Evolutionary conservation across 2,797 vertebrate genomes (phyloP).

Genomic region (Enteromius viviparus): DNA sequence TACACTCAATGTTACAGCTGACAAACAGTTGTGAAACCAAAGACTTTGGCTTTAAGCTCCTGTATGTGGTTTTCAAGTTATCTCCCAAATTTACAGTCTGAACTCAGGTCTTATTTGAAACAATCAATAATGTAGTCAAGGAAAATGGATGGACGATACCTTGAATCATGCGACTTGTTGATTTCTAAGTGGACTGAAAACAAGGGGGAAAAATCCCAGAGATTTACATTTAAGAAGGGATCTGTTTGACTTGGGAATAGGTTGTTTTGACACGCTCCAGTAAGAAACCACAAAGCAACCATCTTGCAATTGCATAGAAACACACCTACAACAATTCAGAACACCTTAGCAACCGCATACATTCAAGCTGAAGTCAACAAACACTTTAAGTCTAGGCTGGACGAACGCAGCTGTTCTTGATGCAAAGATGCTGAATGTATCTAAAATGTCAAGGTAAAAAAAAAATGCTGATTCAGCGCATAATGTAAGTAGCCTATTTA

Average conservation of each 20-base stretch:
- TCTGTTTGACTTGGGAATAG: background rate
- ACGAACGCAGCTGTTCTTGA: background rate
- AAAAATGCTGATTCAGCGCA: background rate
- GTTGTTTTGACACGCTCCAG: background rate
- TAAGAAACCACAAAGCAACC: background rate
- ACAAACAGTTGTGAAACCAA: background rate
- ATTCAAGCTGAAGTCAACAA: background rate
- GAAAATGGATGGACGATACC: background rate
- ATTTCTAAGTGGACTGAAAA: background rate
- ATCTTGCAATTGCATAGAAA: background rate
- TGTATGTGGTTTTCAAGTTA: background rate
- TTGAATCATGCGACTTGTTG: background rate
- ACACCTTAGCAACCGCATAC: background rate
- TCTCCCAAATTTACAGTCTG: background rate
- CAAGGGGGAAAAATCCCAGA: background rate
- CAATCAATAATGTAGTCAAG: background rate
- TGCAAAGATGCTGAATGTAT: background rate
- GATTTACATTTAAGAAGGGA: background rate
- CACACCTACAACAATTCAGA: background rate
- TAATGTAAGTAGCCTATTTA: background rate
- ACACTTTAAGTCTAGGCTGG: background rate
- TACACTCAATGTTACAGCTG: background rate
- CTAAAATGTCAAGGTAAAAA: background rate
- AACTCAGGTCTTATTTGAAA: background rate
- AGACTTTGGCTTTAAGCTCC: background rate